phyloP scores from a whole-genome alignment of 2,113 vertebrate genomes.

The Numenius arquata region DNA sequence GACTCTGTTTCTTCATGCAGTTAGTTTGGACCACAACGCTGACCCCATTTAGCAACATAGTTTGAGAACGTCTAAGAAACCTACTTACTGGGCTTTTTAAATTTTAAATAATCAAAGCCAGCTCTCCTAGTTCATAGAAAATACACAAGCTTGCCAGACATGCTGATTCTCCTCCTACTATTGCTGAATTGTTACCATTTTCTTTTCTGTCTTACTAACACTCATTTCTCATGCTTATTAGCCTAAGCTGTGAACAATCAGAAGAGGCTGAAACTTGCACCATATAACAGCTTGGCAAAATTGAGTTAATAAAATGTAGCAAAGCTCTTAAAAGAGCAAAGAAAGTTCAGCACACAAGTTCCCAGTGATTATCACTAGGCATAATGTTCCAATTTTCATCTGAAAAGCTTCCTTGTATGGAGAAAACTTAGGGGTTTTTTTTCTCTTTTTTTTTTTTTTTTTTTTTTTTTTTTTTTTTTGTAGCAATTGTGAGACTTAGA shows the following conservation, averaged over 20 bases:
- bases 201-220: background rate
- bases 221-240: background rate
- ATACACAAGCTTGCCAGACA: background rate
- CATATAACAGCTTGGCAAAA: background rate
- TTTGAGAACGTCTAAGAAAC: background rate
- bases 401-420: background rate
- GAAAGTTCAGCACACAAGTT: background rate
- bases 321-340: background rate
- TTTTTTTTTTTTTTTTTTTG: background rate
- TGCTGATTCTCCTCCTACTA: background rate
- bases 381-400: background rate
- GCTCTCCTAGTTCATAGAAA: background rate
- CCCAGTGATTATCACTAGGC: background rate
- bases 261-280: background rate
- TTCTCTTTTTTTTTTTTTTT: background rate
- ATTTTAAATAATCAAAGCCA: background rate
- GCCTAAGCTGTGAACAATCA: background rate
- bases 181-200: background rate
- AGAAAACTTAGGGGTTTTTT: background rate
- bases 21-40: background rate
- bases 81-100: background rate
- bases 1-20: background rate
- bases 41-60: background rate
- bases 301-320: background rate
- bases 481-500: background rate